A percentile compares a stretch with the other conserved stretches of the same genome.
These are phyloP conservation scores for Psettodes erumei DNA, from an alignment of 2,113 vertebrate genomes.

Conservation along the genomic window DNA sequence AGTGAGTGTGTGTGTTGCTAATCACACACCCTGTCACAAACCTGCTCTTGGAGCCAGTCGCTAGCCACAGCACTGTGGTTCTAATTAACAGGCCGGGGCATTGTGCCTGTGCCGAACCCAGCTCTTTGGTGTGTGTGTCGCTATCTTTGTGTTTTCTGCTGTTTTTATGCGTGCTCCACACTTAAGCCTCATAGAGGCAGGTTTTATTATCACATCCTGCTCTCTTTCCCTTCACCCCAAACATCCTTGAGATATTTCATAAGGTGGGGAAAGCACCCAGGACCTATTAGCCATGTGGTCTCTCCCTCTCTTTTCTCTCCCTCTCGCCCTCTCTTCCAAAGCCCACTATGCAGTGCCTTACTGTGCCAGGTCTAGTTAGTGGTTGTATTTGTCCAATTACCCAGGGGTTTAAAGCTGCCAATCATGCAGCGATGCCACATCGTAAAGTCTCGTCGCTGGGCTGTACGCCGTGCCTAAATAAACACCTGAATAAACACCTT, in stretches of 20 bases:
- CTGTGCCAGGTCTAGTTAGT: conserved; percentile 69
- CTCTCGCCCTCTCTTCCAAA: conserved; percentile 34
- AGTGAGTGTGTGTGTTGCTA: conserved; percentile 76
- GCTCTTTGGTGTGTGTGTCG: conserved; percentile 39
- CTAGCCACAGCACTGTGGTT: conserved; percentile 74
- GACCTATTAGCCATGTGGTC: conserved; percentile 56
- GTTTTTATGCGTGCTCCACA: conserved; percentile 48
- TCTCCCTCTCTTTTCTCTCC: conserved; percentile 31
- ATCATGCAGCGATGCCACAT: conserved; percentile 74
- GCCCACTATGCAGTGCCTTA: conserved; percentile 35
- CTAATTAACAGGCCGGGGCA: conserved; percentile 71
- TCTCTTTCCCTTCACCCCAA: conserved; percentile 61
- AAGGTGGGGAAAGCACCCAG: conserved; percentile 69
- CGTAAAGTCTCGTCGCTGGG: conserved; percentile 70
- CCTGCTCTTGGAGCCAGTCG: conserved; percentile 73
- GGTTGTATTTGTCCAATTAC: conserved; percentile 73
- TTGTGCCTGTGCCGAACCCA: conserved; percentile 49
- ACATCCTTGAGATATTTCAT: conserved; percentile 64
- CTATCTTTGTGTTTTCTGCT: conserved; percentile 43
- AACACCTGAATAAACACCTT: conserved; percentile 80
- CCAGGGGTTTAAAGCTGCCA: conserved; percentile 69
- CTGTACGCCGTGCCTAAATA: conserved; percentile 67
- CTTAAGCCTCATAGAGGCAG: conserved; percentile 40
- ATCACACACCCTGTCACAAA: conserved; percentile 81
- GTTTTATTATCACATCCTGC: conserved; percentile 68